Evolutionary conservation across 2,888 invertebrate species (phyloP).

Genomic region (Oscheius sp.): DNA sequence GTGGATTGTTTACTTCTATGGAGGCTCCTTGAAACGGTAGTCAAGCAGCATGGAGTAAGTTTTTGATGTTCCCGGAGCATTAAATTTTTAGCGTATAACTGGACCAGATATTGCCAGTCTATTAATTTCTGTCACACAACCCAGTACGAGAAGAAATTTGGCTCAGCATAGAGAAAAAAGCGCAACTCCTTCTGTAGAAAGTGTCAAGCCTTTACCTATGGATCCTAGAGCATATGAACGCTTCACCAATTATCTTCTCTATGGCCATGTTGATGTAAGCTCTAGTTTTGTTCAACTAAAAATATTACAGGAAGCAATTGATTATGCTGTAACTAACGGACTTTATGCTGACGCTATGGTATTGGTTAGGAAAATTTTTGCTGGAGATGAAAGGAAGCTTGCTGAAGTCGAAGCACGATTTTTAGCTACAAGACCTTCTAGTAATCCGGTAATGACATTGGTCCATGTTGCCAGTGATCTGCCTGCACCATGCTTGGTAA

Average conservation of each 20-base stretch:
- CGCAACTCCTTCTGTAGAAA: constrained; percentile 58
- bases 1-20: constrained; percentile 68
- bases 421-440: constrained; percentile 59
- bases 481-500: constrained; percentile 61
- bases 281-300: neutral
- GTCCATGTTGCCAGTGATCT: constrained; percentile 64
- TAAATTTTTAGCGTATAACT: constrained; percentile 64
- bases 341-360: constrained; percentile 68
- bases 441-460: constrained; percentile 67
- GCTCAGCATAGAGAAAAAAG: constrained; percentile 40
- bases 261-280: constrained; percentile 67
- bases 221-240: constrained; percentile 52
- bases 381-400: constrained; percentile 51
- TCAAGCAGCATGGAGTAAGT: constrained; percentile 69
- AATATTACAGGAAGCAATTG: constrained; percentile 64
- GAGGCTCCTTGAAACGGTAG: constrained; percentile 68
- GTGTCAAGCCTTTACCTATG: constrained; percentile 59
- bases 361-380: constrained; percentile 62
- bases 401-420: constrained; percentile 61
- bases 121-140: constrained; percentile 40
- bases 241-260: constrained; percentile 64
- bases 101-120: constrained; percentile 69
- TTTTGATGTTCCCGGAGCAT: neutral
- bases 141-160: neutral
- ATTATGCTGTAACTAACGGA: constrained; percentile 64